These are phyloP conservation scores for Anoplopoma fimbria DNA, from an alignment of 2,113 vertebrate species.

Conservation along the genomic window DNA sequence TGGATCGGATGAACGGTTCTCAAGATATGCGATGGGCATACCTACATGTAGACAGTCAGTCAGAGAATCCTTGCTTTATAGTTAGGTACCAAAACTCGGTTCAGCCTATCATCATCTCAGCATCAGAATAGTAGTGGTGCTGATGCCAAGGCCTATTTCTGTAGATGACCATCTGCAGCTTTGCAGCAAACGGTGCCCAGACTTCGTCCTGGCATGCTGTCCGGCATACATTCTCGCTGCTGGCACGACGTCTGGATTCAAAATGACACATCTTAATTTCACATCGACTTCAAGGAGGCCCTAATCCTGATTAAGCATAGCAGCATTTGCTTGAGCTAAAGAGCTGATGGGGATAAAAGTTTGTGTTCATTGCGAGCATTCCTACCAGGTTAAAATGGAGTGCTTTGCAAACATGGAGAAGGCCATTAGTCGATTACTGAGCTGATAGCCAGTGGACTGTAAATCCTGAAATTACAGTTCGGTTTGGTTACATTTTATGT, in stretches of 20 bases:
- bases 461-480: slow-evolving; percentile 39
- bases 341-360: slow-evolving; percentile 44
- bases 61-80: not conserved
- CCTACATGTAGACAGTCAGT: not conserved
- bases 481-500: slow-evolving; percentile 26
- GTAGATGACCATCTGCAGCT: slow-evolving; percentile 69
- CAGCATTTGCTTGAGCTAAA: slow-evolving; percentile 55
- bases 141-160: slow-evolving; percentile 68
- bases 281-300: slow-evolving; percentile 56
- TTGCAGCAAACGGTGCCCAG: slow-evolving; percentile 58
- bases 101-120: slow-evolving; percentile 35
- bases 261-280: slow-evolving; percentile 71
- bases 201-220: slow-evolving; percentile 56
- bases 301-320: slow-evolving; percentile 55
- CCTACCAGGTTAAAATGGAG: slow-evolving; percentile 42
- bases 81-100: slow-evolving; percentile 27
- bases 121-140: slow-evolving; percentile 52
- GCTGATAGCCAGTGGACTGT: slow-evolving; percentile 32
- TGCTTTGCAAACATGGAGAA: slow-evolving; percentile 31
- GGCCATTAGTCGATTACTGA: slow-evolving; percentile 35
- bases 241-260: slow-evolving; percentile 52
- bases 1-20: not conserved
- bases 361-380: slow-evolving; percentile 34
- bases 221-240: slow-evolving; percentile 49
- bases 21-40: not conserved